phyloP scores from a whole-genome alignment of 2,797 vertebrate species.

The Enteromius trimaculatus region DNA sequence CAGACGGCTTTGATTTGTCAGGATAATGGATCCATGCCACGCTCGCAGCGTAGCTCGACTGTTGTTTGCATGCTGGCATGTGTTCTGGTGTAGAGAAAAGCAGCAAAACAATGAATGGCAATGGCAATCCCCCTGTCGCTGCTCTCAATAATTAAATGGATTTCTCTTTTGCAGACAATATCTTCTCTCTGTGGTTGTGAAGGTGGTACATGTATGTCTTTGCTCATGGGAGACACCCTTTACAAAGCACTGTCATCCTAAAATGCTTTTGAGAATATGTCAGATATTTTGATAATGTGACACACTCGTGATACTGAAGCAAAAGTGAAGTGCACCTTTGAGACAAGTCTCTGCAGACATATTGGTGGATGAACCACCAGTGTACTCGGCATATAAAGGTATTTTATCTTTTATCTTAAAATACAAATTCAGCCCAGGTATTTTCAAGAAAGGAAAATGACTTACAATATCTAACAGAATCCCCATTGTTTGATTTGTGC shows the following conservation, averaged over 20 bases:
- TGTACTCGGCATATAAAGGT: neutral
- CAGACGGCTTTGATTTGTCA: constrained; percentile 25
- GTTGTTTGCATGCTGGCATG: neutral
- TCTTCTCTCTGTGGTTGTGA: neutral
- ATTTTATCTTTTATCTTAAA: neutral
- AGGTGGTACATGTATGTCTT: neutral
- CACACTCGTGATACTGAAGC: neutral
- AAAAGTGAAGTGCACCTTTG: neutral
- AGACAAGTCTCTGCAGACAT: neutral
- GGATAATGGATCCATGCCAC: neutral
- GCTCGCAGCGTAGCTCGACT: neutral
- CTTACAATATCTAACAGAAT: too few relatives aligned
- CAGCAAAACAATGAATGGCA: neutral
- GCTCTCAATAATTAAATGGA: neutral
- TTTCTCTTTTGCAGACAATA: neutral
- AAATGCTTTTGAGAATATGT: neutral
- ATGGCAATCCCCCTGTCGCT: neutral
- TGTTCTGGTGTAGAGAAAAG: neutral
- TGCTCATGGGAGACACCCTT: neutral
- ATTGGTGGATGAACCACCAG: neutral
- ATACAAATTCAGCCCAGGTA: neutral
- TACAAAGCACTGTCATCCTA: neutral
- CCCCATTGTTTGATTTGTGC: neutral
- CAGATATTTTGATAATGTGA: neutral
- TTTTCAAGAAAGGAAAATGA: neutral